Conservation (phyloP, 2,113 vertebrate genomes). For the Cynocephalus volans region DNA sequence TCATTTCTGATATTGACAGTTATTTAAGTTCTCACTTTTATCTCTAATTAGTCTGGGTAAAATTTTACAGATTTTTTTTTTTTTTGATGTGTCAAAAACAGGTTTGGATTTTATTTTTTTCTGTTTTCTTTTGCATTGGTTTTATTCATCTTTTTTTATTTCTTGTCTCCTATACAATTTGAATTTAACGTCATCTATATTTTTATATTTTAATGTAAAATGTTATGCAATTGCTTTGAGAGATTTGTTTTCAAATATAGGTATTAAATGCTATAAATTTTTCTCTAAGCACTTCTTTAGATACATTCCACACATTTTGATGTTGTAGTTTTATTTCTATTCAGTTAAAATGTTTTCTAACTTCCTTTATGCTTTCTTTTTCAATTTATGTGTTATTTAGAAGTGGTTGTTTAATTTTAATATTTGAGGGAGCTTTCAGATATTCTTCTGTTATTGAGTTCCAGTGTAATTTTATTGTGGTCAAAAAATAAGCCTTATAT, state of each 20-base stretch:
- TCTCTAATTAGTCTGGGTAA: not conserved
- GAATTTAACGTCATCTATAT: conserved; percentile 15
- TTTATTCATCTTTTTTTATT: conserved; percentile 36
- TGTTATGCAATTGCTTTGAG: not conserved
- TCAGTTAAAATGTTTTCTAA: conserved; percentile 14
- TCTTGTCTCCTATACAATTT: not conserved
- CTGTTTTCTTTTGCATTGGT: not conserved
- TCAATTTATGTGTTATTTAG: not conserved
- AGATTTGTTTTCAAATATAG: not conserved
- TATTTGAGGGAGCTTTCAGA: not conserved
- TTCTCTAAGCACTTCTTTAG: no score
- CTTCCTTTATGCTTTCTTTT: not conserved
- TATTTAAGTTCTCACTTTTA: not conserved
- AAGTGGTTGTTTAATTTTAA: not conserved
- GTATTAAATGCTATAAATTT: no score
- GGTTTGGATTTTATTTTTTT: not conserved
- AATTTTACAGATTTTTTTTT: conserved; percentile 38
- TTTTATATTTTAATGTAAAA: conserved; percentile 45
- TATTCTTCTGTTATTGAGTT: conserved; percentile 5
- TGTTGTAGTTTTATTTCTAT: conserved; percentile 21
- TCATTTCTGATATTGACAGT: not conserved
- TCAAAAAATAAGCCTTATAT: not conserved
- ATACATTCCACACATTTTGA: not conserved
- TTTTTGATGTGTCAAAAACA: not conserved
- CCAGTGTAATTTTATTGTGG: not conserved